These are phyloP conservation scores for Characodon lateralis DNA, from an alignment of 2,797 vertebrate genomes.

Conservation along the genomic window DNA sequence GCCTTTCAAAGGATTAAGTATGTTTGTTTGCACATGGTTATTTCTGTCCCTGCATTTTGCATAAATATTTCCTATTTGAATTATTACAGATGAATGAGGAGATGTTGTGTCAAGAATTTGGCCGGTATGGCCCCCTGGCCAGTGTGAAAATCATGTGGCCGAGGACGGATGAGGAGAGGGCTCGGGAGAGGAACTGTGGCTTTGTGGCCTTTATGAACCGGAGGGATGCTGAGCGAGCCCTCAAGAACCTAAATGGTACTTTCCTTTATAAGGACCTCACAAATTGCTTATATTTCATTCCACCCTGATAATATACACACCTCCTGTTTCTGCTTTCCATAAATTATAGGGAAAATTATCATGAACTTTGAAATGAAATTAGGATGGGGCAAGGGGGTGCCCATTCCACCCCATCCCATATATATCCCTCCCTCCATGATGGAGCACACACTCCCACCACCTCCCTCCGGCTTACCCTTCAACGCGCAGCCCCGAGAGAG, in stretches of 20 bases:
- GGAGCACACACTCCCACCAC: slow-evolving; percentile 97
- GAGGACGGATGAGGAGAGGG: slow-evolving; percentile 97
- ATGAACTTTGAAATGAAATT: slow-evolving; percentile 99
- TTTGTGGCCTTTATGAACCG: slow-evolving; percentile 99
- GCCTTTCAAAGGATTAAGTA: not conserved
- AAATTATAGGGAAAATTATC: slow-evolving; percentile 92
- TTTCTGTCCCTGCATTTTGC: not conserved
- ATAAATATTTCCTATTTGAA: not conserved
- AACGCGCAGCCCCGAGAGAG: slow-evolving; percentile 97
- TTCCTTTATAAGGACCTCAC: not conserved
- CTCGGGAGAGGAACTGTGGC: slow-evolving; percentile 97
- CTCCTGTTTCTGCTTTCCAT: slow-evolving; percentile 10
- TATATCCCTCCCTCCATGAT: slow-evolving; percentile 99
- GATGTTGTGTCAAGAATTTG: slow-evolving; percentile 99
- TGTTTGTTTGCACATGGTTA: not conserved
- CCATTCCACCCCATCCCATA: slow-evolving; percentile 98
- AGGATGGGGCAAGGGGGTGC: slow-evolving; percentile 99
- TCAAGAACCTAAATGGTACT: slow-evolving; percentile 96
- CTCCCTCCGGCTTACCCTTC: slow-evolving; percentile 98
- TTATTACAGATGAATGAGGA: slow-evolving; percentile 95
- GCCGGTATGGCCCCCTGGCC: slow-evolving; percentile 95
- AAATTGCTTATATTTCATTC: not conserved
- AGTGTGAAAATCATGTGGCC: slow-evolving; percentile 99
- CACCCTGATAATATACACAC: not conserved
- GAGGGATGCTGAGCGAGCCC: slow-evolving; percentile 96